Base-by-base conservation (phyloP, 2,888 invertebrate genomes). In the Apomyelois bistriatella region DNA sequence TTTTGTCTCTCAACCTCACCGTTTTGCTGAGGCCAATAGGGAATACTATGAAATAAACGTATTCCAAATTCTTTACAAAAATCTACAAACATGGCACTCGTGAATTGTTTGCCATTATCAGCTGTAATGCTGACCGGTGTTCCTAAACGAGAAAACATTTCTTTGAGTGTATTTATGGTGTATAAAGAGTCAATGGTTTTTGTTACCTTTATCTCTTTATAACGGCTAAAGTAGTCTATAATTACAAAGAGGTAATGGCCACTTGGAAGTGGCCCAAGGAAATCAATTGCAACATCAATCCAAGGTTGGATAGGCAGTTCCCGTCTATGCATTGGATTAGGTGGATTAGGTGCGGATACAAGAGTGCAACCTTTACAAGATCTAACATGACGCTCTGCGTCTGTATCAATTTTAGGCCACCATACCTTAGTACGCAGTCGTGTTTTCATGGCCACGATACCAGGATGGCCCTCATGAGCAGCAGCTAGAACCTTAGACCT, bases 381-480 rank as follows among this genome's bases (percentile, higher is more conserved):
- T 52, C 32, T 32, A 32, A 60, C 56, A 0, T 42, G 10, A 9
- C 5, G n/a, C 40, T 52, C 37, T 1, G 48, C 52, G 37, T 60
- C 54, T 32, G 53, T 58, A 32, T 58, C 58, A 17, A 32, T 32
- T 32, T 32, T 32, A 8, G 32, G 32, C 62, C 58, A 60, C 62
- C 62, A 62, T 2, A 58, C 59, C 40, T 58, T 57, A 1, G 53
- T 47, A 8, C 62, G 50, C 1, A 60, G 40, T 1, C 59, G 37
- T 6, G 47, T 38, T 52, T 60, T 59, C 58, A 56, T 60, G 17
- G 42, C 47, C 0, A 59, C 61, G 10, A 64, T 64, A 6, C 68
- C 66, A 1, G 66, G 63, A 48, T 71, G 71, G 0, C 70, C 71
- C 49, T 72, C 63, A 48, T 74, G 72, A 1, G 65, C 68, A 12